Evolutionary conservation across 2,888 invertebrate species (phyloP), one percentile per base, ranked within the genome.

Genomic region (Syritta pipiens): DNA sequence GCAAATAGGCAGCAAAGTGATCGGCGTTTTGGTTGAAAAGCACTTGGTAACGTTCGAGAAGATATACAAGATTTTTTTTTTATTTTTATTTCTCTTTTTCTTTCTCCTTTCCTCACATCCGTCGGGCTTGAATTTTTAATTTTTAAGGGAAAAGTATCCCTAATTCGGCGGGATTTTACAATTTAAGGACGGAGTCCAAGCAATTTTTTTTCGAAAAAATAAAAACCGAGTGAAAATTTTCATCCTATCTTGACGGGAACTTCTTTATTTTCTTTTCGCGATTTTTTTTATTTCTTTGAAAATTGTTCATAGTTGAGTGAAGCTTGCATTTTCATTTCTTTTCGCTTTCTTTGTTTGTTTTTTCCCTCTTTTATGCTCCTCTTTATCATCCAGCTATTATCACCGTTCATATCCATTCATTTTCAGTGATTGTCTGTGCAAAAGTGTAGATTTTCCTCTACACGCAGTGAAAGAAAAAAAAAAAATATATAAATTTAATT

Each of bases 1-100:
- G 87, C 87, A 86, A 86, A 85, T 85, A 85, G 86, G 86, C 86
- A 86, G 88, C 85, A 84, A 84, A 84, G 86, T 86, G 86, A 86
- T 85, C 87, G 87, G 83, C 82, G 74, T 82, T 81, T 60, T 67
- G 57, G 48, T 67, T 46, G 60, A 53, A 57, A 72, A 62, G 67
- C 53, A 72, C 62, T 74, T 79, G 60, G 79, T 79, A 67, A 71
- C 71, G 71, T 40, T 79, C 67, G 67, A 48, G n/a, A 51, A 20
- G 19, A 10, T 12, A 17, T 17, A 37, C 37, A 14, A 32, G 12
- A 28, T 5, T 30, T 35, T 22, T 68, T 32, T 22, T 40, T 24
- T 32, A 10, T 59, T 17, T 9, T 49, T 30, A 49, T 9, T 49
- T 57, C 17, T 67, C n/a, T 19, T 20, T 62, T 69, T 59, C 12